A percentile compares a stretch with the other conserved stretches of the same genome.
phyloP scores from a whole-genome alignment of 2,888 invertebrate species.

The Cantharis flavilabris region DNA sequence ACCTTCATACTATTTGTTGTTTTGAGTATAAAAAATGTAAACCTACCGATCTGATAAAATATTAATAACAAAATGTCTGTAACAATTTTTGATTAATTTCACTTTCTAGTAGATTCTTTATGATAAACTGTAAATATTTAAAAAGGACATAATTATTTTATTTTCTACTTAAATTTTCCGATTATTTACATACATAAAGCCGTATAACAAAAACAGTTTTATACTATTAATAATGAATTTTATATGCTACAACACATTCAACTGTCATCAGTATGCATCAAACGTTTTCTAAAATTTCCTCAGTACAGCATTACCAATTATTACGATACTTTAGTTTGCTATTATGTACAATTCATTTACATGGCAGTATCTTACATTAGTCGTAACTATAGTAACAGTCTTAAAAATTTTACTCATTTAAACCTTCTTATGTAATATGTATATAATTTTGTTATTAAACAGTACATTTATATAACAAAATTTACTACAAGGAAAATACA shows the following conservation, averaged over 20 bases:
- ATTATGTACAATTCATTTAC: constrained; percentile 30
- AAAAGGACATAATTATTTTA: constrained; percentile 26
- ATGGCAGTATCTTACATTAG: constrained; percentile 26
- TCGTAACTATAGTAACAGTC: constrained; percentile 29
- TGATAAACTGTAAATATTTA: not conserved
- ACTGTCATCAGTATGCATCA: not conserved
- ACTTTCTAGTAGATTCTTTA: not conserved
- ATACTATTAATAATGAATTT: constrained; percentile 9
- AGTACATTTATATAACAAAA: not conserved
- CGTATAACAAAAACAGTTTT: constrained; percentile 16
- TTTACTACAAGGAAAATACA: not conserved
- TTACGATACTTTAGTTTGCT: constrained; percentile 10
- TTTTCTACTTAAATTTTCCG: constrained; percentile 35
- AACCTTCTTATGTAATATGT: not conserved
- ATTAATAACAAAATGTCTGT: not conserved
- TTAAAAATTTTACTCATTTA: constrained; percentile 26
- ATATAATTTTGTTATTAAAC: not conserved
- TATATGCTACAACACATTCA: constrained; percentile 12
- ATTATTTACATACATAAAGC: constrained; percentile 40
- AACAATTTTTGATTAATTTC: not conserved
- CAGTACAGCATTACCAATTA: constrained; percentile 27
- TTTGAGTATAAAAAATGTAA: not conserved
- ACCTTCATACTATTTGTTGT: not conserved
- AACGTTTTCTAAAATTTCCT: constrained; percentile 30
- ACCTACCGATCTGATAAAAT: not conserved